A percentile compares a stretch with the other conserved stretches of the same genome.
Evolutionary conservation across 2,888 invertebrate genomes (phyloP).

Genomic region (Amphipyra tragopoginis): DNA sequence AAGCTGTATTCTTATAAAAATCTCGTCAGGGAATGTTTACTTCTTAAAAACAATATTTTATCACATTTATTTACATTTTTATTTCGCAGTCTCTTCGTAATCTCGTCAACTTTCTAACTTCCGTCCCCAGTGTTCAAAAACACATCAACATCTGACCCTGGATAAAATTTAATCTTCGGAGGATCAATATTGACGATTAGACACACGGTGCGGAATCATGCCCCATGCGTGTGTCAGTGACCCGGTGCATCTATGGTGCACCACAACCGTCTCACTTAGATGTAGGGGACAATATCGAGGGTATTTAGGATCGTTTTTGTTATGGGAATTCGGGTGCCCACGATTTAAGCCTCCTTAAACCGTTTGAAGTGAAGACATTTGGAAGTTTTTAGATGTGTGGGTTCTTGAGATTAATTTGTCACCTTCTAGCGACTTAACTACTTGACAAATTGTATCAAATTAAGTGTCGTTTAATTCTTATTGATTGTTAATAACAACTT

Average conservation of each 20-base stretch:
- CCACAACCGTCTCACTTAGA: constrained; percentile 47
- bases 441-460: constrained; percentile 15
- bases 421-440: background rate
- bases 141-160: constrained; percentile 46
- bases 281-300: constrained; percentile 63
- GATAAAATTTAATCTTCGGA: constrained; percentile 38
- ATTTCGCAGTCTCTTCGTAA: constrained; percentile 22
- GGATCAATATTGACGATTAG: constrained; percentile 69
- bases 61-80: constrained; percentile 23
- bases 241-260: constrained; percentile 68
- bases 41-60: constrained; percentile 19
- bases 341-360: constrained; percentile 18
- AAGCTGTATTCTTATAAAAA: too few species aligned
- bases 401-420: background rate
- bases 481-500: constrained; percentile 12
- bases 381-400: background rate
- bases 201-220: constrained; percentile 58
- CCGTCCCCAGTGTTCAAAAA: constrained; percentile 37
- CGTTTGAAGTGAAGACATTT: constrained; percentile 10
- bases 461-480: background rate
- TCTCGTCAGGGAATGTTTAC: too few species aligned
- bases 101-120: constrained; percentile 41
- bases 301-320: constrained; percentile 64
- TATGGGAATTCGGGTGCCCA: constrained; percentile 53
- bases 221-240: constrained; percentile 65